phyloP scores from a whole-genome alignment of 64 coral and sea anemone genomes.

The Trachythela sp. region DNA sequence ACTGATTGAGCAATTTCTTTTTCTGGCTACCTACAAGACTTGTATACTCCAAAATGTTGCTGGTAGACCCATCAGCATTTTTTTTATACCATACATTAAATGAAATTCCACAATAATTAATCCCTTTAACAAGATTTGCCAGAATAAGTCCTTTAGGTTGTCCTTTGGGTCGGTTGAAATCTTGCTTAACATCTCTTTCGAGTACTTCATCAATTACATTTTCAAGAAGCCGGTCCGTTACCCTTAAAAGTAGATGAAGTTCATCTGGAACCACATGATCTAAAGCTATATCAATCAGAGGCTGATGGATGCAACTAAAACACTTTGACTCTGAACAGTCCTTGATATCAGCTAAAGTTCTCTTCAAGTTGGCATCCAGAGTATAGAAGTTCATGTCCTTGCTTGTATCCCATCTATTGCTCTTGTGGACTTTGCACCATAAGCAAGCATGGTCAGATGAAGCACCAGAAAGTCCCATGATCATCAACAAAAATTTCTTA shows the following conservation, averaged over 20 bases:
- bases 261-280: constrained; percentile 10
- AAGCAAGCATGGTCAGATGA: background rate
- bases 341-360: background rate
- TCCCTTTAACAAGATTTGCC: background rate
- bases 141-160: background rate
- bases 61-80: constrained; percentile 44
- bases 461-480: background rate
- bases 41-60: constrained; percentile 30
- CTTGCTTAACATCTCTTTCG: constrained; percentile 32
- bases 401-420: constrained; percentile 8
- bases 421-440: background rate
- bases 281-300: background rate
- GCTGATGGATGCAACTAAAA: background rate
- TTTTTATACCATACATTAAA: background rate
- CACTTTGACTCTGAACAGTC: background rate
- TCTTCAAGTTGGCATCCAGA: background rate
- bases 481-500: background rate
- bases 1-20: background rate
- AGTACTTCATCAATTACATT: constrained; percentile 51
- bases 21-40: constrained; percentile 42
- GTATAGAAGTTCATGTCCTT: background rate
- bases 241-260: constrained; percentile 24
- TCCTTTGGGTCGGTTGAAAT: constrained; percentile 26
- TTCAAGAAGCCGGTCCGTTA: constrained; percentile 31
- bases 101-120: background rate